Conservation (phyloP, 2,888 invertebrate species). For the Pinctada fucata region DNA sequence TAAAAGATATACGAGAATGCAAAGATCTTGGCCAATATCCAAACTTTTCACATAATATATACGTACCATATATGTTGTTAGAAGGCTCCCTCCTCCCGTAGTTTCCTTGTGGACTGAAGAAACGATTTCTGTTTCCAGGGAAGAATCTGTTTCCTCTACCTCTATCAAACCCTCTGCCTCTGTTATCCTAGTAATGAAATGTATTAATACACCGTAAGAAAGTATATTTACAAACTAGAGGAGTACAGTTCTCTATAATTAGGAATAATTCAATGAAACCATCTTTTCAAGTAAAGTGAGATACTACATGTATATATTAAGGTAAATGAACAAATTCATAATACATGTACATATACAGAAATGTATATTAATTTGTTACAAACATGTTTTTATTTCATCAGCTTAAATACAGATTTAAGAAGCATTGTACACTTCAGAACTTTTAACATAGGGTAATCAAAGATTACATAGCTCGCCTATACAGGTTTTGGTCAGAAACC, state of each 20-base stretch:
- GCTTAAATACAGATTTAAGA: too few relatives aligned
- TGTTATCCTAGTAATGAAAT: constrained; percentile 50
- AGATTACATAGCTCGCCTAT: neutral
- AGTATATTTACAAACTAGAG: too few relatives aligned
- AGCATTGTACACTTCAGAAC: neutral
- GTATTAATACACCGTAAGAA: neutral
- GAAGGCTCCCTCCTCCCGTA: constrained; percentile 55
- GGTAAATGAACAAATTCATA: too few relatives aligned
- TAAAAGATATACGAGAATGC: too few relatives aligned
- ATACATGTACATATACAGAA: neutral
- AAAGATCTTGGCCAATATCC: too few relatives aligned
- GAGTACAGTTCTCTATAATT: too few relatives aligned
- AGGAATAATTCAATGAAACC: too few relatives aligned
- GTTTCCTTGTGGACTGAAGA: constrained; percentile 70
- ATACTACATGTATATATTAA: too few relatives aligned
- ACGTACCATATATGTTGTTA: constrained; percentile 34
- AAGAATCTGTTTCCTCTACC: constrained; percentile 54
- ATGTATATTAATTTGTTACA: neutral
- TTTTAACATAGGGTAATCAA: neutral
- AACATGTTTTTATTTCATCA: too few relatives aligned
- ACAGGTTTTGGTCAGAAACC: neutral
- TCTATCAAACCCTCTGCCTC: constrained; percentile 55
- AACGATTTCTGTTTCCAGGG: constrained; percentile 58
- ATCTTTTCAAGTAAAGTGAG: too few relatives aligned
- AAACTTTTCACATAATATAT: too few relatives aligned